These are phyloP conservation scores for Oreochromis tanganicae DNA, from an alignment of 2,113 vertebrate genomes.

Conservation along the genomic window DNA sequence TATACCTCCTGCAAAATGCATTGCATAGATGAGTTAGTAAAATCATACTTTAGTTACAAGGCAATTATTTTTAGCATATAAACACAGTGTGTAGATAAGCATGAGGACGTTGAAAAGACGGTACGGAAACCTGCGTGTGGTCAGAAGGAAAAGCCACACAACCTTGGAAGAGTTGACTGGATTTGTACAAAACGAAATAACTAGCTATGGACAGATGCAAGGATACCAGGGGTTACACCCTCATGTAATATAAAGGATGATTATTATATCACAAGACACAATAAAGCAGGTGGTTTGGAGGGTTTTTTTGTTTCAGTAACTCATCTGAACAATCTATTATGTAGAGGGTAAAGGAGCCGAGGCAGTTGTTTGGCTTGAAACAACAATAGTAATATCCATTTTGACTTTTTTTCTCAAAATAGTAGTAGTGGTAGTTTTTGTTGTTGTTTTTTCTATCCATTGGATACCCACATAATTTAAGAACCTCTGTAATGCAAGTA, in stretches of 20 bases:
- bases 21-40: neutral
- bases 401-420: neutral
- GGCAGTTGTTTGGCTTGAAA: neutral
- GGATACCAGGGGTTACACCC: neutral
- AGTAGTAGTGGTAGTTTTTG: neutral
- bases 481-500: neutral
- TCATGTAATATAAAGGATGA: neutral
- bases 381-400: neutral
- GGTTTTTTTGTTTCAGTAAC: neutral
- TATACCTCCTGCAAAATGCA: neutral
- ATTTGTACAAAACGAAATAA: neutral
- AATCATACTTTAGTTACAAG: neutral
- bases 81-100: neutral
- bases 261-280: neutral
- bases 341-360: neutral
- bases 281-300: neutral
- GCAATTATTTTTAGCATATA: neutral
- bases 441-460: neutral
- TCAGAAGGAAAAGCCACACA: neutral
- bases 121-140: neutral
- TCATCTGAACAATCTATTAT: neutral
- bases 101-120: neutral
- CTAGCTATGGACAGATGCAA: neutral
- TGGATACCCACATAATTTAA: neutral
- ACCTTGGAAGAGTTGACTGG: neutral